phyloP scores from a whole-genome alignment of 2,888 invertebrate species.

The Amaurobius ferox region DNA sequence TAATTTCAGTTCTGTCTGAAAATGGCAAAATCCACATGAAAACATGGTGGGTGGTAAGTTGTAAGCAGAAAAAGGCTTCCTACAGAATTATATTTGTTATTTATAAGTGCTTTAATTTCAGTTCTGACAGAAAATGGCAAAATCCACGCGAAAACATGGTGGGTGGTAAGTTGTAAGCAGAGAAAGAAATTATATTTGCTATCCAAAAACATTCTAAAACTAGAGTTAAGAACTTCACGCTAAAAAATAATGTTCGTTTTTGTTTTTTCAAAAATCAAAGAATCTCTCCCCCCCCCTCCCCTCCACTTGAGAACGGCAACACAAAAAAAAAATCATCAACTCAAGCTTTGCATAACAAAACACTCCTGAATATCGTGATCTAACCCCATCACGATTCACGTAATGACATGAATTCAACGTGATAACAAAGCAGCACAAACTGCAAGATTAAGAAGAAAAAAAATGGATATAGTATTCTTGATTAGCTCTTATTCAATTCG shows the following conservation, averaged over 20 bases:
- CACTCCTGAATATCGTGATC: slow-evolving; percentile 24
- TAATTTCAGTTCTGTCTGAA: too few species aligned
- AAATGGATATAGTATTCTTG: slow-evolving; percentile 12
- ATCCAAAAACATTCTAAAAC: background rate
- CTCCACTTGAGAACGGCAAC: background rate
- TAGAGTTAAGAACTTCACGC: background rate
- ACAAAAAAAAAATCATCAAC: background rate
- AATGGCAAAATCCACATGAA: too few species aligned
- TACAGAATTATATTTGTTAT: too few species aligned
- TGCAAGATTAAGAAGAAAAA: slow-evolving; percentile 12
- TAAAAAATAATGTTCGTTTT: background rate
- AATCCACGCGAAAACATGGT: too few species aligned
- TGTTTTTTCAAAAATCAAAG: background rate
- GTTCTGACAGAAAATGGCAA: too few species aligned
- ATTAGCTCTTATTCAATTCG: slow-evolving; percentile 28
- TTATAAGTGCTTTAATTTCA: too few species aligned
- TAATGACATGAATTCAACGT: slow-evolving; percentile 26
- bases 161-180: background rate
- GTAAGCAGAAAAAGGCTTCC: too few species aligned
- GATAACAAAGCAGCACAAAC: slow-evolving; percentile 14
- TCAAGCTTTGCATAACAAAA: slow-evolving; percentile 21
- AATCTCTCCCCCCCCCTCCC: background rate
- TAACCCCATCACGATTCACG: slow-evolving; percentile 11
- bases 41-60: too few species aligned
- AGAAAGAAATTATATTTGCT: background rate